Percentiles rank a stretch among this genome's conserved stretches.
Conservation (phyloP, 2,797 vertebrate genomes). For the Chelmon rostratus region DNA sequence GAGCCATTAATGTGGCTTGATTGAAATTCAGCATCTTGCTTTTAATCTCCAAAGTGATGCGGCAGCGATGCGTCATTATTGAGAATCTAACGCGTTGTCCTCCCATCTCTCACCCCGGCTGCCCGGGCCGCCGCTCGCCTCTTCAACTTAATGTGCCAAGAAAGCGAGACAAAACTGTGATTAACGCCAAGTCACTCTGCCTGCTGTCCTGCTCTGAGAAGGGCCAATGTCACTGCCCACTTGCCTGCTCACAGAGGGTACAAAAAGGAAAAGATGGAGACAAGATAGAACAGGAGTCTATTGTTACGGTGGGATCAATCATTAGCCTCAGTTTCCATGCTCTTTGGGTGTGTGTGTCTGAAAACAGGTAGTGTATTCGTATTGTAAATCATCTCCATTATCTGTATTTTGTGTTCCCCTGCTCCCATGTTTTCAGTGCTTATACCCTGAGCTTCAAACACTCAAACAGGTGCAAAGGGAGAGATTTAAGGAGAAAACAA, state of each 20-base stretch:
- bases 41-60: constrained; percentile 91
- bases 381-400: constrained; percentile 70
- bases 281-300: constrained; percentile 66
- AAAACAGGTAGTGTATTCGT: constrained; percentile 74
- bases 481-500: constrained; percentile 67
- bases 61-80: constrained; percentile 86
- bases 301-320: constrained; percentile 65
- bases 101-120: constrained; percentile 73
- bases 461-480: constrained; percentile 63
- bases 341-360: constrained; percentile 69
- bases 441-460: constrained; percentile 59
- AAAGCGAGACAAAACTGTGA: constrained; percentile 81
- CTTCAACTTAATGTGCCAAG: constrained; percentile 70
- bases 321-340: constrained; percentile 68
- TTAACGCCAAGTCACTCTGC: constrained; percentile 83
- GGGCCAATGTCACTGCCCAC: constrained; percentile 76
- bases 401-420: constrained; percentile 70
- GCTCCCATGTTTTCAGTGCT: constrained; percentile 65
- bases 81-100: constrained; percentile 82
- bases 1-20: constrained; percentile 85
- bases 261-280: constrained; percentile 64
- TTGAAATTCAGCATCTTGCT: constrained; percentile 90
- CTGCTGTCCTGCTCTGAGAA: constrained; percentile 76
- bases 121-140: constrained; percentile 53
- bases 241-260: constrained; percentile 72